Percentiles rank a stretch among this genome's conserved stretches.
Conservation (phyloP, 92 coral and sea anemone species). For the Galaxea fascicularis region DNA sequence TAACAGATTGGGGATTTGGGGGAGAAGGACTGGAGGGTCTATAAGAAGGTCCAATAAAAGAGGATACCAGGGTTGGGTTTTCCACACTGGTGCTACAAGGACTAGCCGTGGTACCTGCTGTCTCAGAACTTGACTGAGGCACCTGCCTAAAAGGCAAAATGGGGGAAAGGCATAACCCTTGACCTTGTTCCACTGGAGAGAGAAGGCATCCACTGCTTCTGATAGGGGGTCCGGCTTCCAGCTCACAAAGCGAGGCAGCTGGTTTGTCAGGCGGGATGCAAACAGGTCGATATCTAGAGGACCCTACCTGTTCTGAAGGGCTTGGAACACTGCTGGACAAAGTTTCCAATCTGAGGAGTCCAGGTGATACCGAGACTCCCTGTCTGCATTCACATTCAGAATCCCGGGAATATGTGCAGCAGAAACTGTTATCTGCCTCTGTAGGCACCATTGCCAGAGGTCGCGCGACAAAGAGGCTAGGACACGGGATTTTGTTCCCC, state of each 20-base stretch:
- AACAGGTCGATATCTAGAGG: conserved; percentile 39
- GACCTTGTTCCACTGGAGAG: conserved; percentile 46
- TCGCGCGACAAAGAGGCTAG: conserved; percentile 49
- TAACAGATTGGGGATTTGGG: not conserved
- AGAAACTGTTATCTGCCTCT: conserved; percentile 1
- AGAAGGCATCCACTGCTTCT: conserved; percentile 32
- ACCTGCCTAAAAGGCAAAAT: conserved; percentile 34
- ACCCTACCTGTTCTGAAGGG: conserved; percentile 18
- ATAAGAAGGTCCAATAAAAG: not conserved
- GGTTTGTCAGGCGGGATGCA: conserved; percentile 40
- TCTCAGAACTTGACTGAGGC: not conserved
- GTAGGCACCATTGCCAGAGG: conserved; percentile 52
- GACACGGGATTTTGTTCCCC: conserved; percentile 31
- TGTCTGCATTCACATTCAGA: conserved; percentile 33
- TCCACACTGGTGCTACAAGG: conserved; percentile 6
- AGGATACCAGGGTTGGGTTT: conserved; percentile 7
- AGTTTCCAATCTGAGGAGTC: conserved; percentile 51
- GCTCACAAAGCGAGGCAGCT: conserved; percentile 38
- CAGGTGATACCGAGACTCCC: conserved; percentile 22
- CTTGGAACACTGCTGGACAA: conserved; percentile 19
- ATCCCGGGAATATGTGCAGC: conserved; percentile 1
- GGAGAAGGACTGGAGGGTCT: conserved; percentile 15
- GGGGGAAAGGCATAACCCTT: conserved; percentile 60
- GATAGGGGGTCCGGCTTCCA: conserved; percentile 45
- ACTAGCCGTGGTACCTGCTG: conserved; percentile 11